Evolutionary conservation across 2,797 vertebrate species (phyloP).

Genomic region (Lepus oiostolus): DNA sequence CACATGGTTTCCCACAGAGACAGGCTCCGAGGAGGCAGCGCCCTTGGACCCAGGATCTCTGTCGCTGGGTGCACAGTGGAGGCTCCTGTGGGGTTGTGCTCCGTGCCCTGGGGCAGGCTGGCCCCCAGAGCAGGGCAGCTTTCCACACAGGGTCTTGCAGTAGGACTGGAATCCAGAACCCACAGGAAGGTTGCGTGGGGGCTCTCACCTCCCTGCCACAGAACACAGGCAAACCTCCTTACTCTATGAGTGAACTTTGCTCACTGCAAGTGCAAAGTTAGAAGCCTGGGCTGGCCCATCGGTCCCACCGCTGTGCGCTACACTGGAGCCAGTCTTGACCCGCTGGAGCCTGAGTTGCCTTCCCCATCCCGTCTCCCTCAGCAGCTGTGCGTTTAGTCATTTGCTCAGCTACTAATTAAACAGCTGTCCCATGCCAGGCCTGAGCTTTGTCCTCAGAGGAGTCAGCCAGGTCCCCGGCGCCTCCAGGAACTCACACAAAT

Average conservation of each 20-base stretch:
- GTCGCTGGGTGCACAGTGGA: neutral
- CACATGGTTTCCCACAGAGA: neutral
- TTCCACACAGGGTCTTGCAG: neutral
- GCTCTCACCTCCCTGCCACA: neutral
- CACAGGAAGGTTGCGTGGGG: neutral
- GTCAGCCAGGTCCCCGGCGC: neutral
- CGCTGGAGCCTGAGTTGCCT: conserved; percentile 14
- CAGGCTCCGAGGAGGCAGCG: fast-evolving
- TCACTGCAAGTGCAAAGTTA: neutral
- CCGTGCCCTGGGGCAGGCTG: neutral
- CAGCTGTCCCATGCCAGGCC: neutral
- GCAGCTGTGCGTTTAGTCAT: neutral
- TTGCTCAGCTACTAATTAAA: conserved; percentile 16
- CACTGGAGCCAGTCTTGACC: neutral
- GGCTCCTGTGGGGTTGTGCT: neutral
- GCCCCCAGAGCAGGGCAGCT: neutral
- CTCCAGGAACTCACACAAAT: neutral
- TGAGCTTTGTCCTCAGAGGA: neutral
- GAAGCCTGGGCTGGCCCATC: neutral
- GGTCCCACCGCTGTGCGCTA: neutral
- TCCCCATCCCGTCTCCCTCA: neutral
- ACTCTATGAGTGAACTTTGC: too few relatives aligned
- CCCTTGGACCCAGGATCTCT: neutral
- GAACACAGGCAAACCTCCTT: neutral
- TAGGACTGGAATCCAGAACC: neutral